These are phyloP conservation scores for Rotaria magnacalcarata DNA, from an alignment of 2,888 invertebrate genomes.

Conservation along the genomic window DNA sequence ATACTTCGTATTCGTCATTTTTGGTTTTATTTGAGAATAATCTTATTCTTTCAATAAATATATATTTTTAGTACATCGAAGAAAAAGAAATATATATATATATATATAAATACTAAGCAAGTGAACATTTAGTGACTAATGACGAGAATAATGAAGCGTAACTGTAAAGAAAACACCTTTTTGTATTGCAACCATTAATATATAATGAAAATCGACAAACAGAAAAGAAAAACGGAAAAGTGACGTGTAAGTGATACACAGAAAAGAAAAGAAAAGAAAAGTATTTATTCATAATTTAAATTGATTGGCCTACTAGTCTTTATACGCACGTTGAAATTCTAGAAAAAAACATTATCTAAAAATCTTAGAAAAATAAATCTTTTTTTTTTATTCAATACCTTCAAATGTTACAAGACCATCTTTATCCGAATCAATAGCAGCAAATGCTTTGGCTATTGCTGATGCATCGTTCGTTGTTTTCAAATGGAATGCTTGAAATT, in stretches of 20 bases:
- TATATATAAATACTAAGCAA: not conserved
- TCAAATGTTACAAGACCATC: slow-evolving; percentile 39
- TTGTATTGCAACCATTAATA: not conserved
- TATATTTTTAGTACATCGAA: not conserved
- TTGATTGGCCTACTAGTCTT: not conserved
- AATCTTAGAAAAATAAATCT: no score
- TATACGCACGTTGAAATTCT: slow-evolving; percentile 25
- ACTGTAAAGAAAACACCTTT: no score
- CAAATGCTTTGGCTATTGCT: slow-evolving; percentile 26
- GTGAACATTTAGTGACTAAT: not conserved
- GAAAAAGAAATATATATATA: not conserved
- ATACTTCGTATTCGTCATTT: not conserved
- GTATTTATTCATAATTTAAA: not conserved
- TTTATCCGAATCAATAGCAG: slow-evolving; percentile 45
- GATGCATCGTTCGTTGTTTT: not conserved
- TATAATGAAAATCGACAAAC: not conserved
- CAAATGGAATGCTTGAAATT: not conserved
- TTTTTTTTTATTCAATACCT: not conserved
- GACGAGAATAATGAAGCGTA: no score
- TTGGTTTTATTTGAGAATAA: not conserved
- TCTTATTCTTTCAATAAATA: not conserved
- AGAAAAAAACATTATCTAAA: not conserved
- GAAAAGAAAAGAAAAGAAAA: not conserved
- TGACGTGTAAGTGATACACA: not conserved
- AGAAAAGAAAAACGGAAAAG: not conserved